These are phyloP conservation scores for Rana temporaria DNA, from an alignment of 2,113 vertebrate species.

Conservation along the genomic window DNA sequence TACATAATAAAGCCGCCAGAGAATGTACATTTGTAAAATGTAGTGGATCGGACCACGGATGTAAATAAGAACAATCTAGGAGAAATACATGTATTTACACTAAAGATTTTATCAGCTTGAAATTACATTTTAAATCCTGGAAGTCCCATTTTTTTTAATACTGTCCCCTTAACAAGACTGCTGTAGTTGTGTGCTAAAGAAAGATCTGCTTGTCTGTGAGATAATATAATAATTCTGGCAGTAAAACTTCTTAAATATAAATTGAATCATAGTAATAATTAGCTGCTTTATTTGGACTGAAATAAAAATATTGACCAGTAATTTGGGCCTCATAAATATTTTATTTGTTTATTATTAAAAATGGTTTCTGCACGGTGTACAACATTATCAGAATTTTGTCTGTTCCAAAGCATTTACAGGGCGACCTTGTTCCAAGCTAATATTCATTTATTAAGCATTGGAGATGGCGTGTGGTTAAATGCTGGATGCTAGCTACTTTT, in stretches of 20 bases:
- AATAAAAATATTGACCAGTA: constrained; percentile 27
- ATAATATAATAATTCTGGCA: background rate
- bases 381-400: background rate
- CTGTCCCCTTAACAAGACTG: background rate
- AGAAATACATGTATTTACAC: too few species aligned
- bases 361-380: constrained; percentile 15
- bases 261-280: constrained; percentile 38
- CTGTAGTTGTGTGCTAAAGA: background rate
- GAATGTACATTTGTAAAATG: too few species aligned
- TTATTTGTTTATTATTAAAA: constrained; percentile 47
- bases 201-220: background rate
- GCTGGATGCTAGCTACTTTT: too few species aligned
- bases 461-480: too few species aligned
- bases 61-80: too few species aligned
- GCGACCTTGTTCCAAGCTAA: constrained; percentile 1
- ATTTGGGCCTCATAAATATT: constrained; percentile 36
- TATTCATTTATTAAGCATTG: background rate
- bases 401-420: background rate
- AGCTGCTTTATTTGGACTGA: constrained; percentile 23
- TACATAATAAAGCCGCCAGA: too few species aligned
- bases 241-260: constrained; percentile 13
- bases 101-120: too few species aligned
- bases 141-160: background rate
- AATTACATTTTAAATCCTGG: too few species aligned
- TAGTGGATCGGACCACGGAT: too few species aligned